These are phyloP conservation scores for Tapirus terrestris DNA, from an alignment of 2,113 vertebrate species.

Conservation along the genomic window DNA sequence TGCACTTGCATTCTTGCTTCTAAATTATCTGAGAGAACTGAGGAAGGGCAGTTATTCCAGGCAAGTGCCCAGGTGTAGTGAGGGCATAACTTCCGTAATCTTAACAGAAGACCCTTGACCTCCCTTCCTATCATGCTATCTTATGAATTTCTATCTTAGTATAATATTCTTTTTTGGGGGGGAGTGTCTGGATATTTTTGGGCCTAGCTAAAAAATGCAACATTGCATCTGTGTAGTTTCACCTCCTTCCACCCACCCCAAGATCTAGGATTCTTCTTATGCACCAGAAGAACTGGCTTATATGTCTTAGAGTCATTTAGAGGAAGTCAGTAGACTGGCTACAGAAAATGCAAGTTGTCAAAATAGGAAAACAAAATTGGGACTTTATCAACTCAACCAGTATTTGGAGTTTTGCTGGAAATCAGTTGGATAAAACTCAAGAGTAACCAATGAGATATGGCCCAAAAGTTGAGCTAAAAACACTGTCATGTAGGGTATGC, in stretches of 20 bases:
- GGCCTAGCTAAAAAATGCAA: background rate
- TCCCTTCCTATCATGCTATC: background rate
- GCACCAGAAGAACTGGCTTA: background rate
- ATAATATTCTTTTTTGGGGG: background rate
- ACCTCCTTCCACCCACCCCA: background rate
- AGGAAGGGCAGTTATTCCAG: background rate
- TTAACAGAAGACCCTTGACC: background rate
- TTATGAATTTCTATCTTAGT: background rate
- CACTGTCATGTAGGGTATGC: background rate
- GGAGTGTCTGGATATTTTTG: background rate
- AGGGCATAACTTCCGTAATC: background rate
- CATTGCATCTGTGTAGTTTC: background rate
- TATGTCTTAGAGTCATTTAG: background rate
- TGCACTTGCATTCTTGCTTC: background rate
- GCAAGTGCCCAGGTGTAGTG: background rate
- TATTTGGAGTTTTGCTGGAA: slow-evolving; percentile 17
- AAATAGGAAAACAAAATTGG: background rate
- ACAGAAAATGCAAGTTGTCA: background rate
- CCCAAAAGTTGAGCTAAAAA: background rate
- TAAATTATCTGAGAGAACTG: background rate
- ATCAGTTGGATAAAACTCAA: background rate
- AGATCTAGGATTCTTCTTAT: background rate
- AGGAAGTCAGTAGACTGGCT: background rate
- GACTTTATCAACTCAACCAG: background rate
- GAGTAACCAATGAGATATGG: background rate